phyloP scores from a whole-genome alignment of 1,140 invertebrate genomes.

The Phortica variegata region DNA sequence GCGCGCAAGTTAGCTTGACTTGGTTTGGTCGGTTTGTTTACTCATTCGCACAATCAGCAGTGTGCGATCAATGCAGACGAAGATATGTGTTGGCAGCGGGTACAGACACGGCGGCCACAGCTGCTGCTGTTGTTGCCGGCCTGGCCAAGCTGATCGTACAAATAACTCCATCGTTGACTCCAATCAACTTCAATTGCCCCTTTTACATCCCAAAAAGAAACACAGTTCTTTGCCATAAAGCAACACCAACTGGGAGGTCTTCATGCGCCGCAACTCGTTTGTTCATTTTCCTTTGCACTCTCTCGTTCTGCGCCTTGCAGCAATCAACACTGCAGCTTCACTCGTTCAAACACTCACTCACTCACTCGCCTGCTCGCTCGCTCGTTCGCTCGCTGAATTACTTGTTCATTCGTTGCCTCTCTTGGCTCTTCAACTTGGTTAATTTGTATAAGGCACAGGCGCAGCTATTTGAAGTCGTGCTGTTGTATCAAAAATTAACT shows the following conservation, averaged over 20 bases:
- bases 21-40: no score
- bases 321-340: not conserved
- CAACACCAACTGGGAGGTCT: conserved; percentile 43
- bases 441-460: not conserved
- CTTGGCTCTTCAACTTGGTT: not conserved
- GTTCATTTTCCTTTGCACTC: conserved; percentile 3
- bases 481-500: conserved; percentile 33
- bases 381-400: no score
- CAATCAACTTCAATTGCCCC: conserved; percentile 40
- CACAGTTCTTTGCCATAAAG: no score
- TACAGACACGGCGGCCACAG: conserved; percentile 13
- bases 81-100: no score
- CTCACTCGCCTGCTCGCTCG: not conserved
- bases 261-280: conserved; percentile 20
- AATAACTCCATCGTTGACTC: conserved; percentile 55
- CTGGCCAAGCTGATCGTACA: conserved; percentile 37
- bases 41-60: conserved; percentile 35
- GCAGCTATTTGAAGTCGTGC: conserved; percentile 32
- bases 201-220: conserved; percentile 8
- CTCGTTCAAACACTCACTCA: not conserved
- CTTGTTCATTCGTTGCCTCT: no score
- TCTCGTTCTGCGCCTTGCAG: conserved; percentile 1
- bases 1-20: no score
- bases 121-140: conserved; percentile 16
- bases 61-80: conserved; percentile 24